Evolutionary conservation across 2,888 invertebrate genomes (phyloP).

Genomic region (Ectobius pallidus): DNA sequence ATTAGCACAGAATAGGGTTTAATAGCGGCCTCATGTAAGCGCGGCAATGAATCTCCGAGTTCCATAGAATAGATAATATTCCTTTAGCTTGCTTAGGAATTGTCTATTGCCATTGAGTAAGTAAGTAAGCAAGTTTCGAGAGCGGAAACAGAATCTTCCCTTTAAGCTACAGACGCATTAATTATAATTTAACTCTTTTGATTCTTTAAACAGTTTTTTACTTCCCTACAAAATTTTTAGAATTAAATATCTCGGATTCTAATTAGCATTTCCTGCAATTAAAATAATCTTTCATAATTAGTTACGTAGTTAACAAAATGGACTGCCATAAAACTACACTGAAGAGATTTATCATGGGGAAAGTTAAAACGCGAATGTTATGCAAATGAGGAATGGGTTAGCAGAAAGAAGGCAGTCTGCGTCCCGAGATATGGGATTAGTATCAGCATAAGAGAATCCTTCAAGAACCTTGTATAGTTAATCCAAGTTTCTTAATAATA

Average conservation of each 20-base stretch:
- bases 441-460: no score
- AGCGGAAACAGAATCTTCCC: background rate
- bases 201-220: background rate
- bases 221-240: background rate
- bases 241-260: background rate
- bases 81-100: no score
- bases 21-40: no score
- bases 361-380: background rate
- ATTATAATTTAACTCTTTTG: background rate
- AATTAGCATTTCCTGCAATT: background rate
- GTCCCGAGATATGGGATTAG: no score
- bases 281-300: slow-evolving; percentile 5
- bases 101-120: no score
- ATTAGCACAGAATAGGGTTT: no score
- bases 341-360: background rate
- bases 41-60: no score
- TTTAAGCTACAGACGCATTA: background rate
- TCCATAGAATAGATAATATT: no score
- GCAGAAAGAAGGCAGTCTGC: background rate
- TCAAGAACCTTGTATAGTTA: no score
- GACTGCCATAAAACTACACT: slow-evolving; percentile 2
- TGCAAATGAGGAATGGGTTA: background rate
- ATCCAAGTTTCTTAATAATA: no score
- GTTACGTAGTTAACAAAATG: background rate
- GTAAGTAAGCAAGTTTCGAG: no score